phyloP scores from a whole-genome alignment of 2,113 vertebrate species.

The Tauraco erythrolophus region DNA sequence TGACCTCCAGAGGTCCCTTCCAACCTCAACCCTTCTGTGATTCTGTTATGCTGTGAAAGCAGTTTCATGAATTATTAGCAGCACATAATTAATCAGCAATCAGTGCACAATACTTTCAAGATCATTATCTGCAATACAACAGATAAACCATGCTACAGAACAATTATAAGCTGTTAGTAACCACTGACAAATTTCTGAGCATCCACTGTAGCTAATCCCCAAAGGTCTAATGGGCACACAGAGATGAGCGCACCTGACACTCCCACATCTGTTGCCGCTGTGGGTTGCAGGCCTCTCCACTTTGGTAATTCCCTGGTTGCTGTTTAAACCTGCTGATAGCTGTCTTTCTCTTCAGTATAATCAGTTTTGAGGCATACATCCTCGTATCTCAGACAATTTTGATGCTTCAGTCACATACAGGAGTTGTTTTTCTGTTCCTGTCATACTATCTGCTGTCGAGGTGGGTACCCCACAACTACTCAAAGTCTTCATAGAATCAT shows the following conservation, averaged over 20 bases:
- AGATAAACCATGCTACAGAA: neutral
- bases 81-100: neutral
- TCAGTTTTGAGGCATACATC: neutral
- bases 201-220: neutral
- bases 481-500: no score
- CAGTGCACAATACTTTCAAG: neutral
- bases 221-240: neutral
- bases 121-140: neutral
- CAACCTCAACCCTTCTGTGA: neutral
- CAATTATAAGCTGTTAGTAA: neutral
- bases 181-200: neutral
- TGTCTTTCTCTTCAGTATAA: neutral
- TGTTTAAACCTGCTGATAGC: neutral
- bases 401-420: neutral
- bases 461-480: neutral
- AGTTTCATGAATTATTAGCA: neutral
- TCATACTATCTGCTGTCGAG: neutral
- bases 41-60: neutral
- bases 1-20: neutral
- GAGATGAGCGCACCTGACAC: accelerated
- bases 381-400: neutral
- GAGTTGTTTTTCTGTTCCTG: neutral
- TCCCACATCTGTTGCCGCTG: neutral
- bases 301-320: neutral
- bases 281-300: neutral